phyloP scores from a whole-genome alignment of 1,140 invertebrate species.

The Ceratina australensis region DNA sequence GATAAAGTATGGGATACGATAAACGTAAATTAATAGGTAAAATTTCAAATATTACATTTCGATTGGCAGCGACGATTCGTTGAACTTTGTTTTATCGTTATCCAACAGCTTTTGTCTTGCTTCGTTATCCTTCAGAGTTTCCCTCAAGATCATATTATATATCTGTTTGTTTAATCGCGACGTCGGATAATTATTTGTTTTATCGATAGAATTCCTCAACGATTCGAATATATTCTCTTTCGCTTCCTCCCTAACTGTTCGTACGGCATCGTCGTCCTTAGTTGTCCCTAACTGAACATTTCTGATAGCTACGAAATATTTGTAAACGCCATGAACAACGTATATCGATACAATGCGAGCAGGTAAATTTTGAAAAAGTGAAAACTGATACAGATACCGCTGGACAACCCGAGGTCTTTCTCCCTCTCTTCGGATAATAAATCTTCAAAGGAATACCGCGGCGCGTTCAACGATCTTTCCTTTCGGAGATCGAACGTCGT shows the following conservation, averaged over 20 bases:
- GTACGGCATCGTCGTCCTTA: neutral
- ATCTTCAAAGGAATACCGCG: constrained; percentile 11
- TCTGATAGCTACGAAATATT: neutral
- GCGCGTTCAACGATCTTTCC: neutral
- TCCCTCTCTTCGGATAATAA: neutral
- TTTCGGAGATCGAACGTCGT: neutral
- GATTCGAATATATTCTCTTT: constrained; percentile 44
- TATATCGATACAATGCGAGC: too few species aligned
- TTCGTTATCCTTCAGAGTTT: constrained; percentile 6
- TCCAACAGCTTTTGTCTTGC: neutral
- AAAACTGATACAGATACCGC: neutral
- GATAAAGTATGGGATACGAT: too few species aligned
- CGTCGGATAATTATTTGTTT: neutral
- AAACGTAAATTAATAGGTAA: neutral
- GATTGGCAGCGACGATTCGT: neutral
- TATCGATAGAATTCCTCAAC: constrained; percentile 1
- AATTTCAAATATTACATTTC: neutral
- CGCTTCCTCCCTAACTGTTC: neutral
- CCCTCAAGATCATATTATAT: constrained; percentile 24
- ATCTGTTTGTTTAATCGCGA: constrained; percentile 19
- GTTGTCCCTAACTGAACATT: neutral
- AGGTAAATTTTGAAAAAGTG: too few species aligned
- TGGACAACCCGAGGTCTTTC: neutral
- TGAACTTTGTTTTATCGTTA: neutral
- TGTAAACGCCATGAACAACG: neutral